A percentile compares a stretch with the other conserved stretches of the same genome.
Evolutionary conservation across 2,888 invertebrate species (phyloP).

Genomic region (Anoplius nigerrimus): DNA sequence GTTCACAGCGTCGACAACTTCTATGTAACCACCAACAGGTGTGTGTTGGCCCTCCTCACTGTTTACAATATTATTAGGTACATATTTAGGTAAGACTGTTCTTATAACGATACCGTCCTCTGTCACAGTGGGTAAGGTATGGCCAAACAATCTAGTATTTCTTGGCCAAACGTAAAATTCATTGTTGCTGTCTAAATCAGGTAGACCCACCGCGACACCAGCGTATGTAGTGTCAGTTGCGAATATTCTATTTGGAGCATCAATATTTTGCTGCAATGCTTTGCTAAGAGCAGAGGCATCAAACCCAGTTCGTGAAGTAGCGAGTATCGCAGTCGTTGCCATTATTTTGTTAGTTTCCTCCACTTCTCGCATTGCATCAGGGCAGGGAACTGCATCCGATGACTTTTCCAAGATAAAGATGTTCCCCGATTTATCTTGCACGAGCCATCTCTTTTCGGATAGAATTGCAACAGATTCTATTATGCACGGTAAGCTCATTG

Average conservation of each 20-base stretch:
- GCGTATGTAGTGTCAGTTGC: conserved; percentile 73
- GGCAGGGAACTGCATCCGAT: conserved; percentile 58
- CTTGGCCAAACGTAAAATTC: conserved; percentile 72
- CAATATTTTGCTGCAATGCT: conserved; percentile 72
- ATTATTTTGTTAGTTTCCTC: conserved; percentile 41
- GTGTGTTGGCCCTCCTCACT: conserved; percentile 38
- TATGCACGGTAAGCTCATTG: conserved; percentile 69
- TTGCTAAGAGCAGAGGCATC: conserved; percentile 64
- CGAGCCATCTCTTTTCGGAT: conserved; percentile 68
- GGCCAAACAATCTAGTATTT: conserved; percentile 43
- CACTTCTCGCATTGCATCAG: conserved; percentile 65
- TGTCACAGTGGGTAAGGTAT: conserved; percentile 57
- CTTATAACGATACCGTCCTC: conserved; percentile 65
- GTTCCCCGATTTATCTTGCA: conserved; percentile 64
- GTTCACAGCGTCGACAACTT: conserved; percentile 76
- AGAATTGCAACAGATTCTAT: conserved; percentile 66
- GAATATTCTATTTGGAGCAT: conserved; percentile 75
- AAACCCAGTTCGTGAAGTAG: conserved; percentile 48
- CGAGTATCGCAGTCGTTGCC: conserved; percentile 51
- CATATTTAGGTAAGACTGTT: conserved; percentile 56
- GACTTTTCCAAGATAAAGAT: conserved; percentile 63
- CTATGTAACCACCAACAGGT: conserved; percentile 73
- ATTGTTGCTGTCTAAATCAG: conserved; percentile 73
- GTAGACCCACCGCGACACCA: conserved; percentile 75
- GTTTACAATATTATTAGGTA: conserved; percentile 56